These are phyloP conservation scores for Ctena decussata DNA, from an alignment of 2,888 invertebrate genomes.

Conservation along the genomic window DNA sequence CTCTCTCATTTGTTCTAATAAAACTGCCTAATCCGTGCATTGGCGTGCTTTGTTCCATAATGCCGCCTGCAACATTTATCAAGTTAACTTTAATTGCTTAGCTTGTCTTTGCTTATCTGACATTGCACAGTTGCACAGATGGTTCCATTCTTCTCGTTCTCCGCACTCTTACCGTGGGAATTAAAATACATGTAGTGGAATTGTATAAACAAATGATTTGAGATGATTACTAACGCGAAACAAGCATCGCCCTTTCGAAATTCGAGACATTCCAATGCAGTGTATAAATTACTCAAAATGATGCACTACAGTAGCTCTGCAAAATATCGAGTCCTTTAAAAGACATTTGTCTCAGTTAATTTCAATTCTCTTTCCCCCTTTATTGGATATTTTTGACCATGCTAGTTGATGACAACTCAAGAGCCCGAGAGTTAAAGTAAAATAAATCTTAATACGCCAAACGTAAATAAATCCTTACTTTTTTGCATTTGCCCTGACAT, in stretches of 20 bases:
- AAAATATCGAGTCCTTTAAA: no score
- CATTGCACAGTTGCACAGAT: not conserved
- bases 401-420: no score
- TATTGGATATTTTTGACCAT: no score
- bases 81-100: not conserved
- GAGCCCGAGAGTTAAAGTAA: no score
- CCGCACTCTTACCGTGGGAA: conserved; percentile 7
- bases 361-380: no score
- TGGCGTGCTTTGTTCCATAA: not conserved
- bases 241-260: not conserved
- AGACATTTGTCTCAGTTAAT: no score
- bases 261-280: conserved; percentile 1
- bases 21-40: no score
- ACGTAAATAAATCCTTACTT: no score
- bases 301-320: not conserved
- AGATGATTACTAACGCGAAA: not conserved
- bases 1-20: no score
- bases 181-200: not conserved
- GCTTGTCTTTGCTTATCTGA: not conserved
- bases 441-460: no score
- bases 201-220: conserved; percentile 5
- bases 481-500: no score
- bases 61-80: not conserved
- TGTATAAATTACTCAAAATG: not conserved
- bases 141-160: not conserved